Base-by-base conservation (phyloP, 2,888 invertebrate species). In the Microctonus aethiopoides region DNA sequence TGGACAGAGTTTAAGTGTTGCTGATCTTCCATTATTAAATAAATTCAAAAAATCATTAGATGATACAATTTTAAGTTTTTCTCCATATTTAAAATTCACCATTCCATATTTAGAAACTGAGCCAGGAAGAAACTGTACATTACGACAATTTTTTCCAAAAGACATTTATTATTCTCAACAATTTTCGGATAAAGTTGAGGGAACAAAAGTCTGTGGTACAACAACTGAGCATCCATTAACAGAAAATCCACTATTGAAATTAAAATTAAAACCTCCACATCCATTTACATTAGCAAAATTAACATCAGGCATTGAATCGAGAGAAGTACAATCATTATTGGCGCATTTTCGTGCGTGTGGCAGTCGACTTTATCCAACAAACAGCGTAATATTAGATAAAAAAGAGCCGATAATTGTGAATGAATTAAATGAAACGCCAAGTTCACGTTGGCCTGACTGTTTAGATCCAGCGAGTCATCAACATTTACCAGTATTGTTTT, bases 31-130 rank as follows among this genome's bases (percentile, higher is more conserved):
- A 0, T 88, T 91, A 68, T 87, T 90, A 13, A 93, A 92, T 84
- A 89, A 89, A 72, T 94, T 94, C 81, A 89, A 94, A 81, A 91
- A 94, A 87, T 92, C 92, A 0, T 86, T 95, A 9, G 92, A 92
- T 75, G 93, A 92, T 67, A 91, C 92, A 0, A 89, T 93, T 60
- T 86, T 96, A 2, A 95, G 95, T 0, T 91, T 95, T 73, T 98
- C 98, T 0, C 98, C 98, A 0, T 95, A 93, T 84, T 89, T 97
- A 11, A 91, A 92, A 69, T 94, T 95, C 80, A 91, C 94, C 0
- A 89, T 96, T 67, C 98, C 99, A 0, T 96, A 93, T 87, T 87
- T 97, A 74, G 96, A 96, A 87, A 94, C 96, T 0, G 95, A 95
- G 82, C 89, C 88, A 11, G 97, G 96, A 0, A 90, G 92, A 54